phyloP scores from a whole-genome alignment of 2,888 invertebrate genomes.

The Hololepta plana region DNA sequence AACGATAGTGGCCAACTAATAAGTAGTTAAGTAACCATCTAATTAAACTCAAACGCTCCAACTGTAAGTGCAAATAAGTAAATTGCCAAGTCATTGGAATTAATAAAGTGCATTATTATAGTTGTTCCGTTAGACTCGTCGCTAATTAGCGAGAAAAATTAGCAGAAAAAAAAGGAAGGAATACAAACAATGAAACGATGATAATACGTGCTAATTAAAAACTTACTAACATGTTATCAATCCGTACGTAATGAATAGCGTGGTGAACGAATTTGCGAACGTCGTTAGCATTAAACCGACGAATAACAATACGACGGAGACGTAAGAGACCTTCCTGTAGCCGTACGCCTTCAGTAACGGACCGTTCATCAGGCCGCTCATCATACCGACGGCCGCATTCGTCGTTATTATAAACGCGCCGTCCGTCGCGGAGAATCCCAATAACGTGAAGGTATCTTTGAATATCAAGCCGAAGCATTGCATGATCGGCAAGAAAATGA shows the following conservation, averaged over 20 bases:
- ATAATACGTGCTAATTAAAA: constrained; percentile 4
- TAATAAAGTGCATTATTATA: too few relatives aligned
- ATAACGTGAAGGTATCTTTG: constrained; percentile 38
- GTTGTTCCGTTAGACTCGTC: too few relatives aligned
- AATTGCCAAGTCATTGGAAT: too few relatives aligned
- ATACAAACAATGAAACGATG: constrained; percentile 1
- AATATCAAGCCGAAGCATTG: constrained; percentile 49
- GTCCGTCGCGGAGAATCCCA: constrained; percentile 39
- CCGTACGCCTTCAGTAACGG: constrained; percentile 41
- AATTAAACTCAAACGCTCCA: too few relatives aligned
- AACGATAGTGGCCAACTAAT: too few relatives aligned
- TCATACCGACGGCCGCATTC: constrained; percentile 50
- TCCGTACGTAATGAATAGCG: constrained; percentile 46
- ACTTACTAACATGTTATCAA: constrained; percentile 46
- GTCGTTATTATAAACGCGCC: constrained; percentile 43
- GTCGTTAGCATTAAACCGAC: constrained; percentile 40
- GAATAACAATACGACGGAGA: constrained; percentile 34
- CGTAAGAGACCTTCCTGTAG: constrained; percentile 43
- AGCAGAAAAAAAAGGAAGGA: too few relatives aligned
- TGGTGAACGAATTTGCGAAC: constrained; percentile 33
- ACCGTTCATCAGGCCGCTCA: constrained; percentile 44
- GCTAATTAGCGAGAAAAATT: too few relatives aligned
- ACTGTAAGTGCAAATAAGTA: too few relatives aligned
- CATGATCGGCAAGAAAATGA: constrained; percentile 26
- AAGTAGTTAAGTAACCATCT: too few relatives aligned